These are phyloP conservation scores for Pyrgus malvae DNA, from an alignment of 2,888 invertebrate species.

Conservation along the genomic window DNA sequence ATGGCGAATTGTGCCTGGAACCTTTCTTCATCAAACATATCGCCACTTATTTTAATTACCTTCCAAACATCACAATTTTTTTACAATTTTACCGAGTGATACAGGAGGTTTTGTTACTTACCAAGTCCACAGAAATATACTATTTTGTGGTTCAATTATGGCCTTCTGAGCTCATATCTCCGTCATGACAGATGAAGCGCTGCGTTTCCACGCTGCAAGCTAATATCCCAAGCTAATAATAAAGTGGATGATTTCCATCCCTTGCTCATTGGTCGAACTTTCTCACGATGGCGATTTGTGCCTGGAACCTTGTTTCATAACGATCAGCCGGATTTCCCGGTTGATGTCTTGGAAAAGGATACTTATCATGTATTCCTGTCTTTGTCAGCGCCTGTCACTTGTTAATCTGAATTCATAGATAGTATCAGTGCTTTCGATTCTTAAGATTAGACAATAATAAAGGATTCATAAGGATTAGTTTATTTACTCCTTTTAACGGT, in stretches of 20 bases:
- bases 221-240: too few species aligned
- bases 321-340: slow-evolving; percentile 29
- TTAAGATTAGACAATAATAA: too few species aligned
- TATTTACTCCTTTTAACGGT: too few species aligned
- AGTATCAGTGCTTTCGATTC: not conserved
- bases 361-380: not conserved
- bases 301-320: slow-evolving; percentile 34
- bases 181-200: slow-evolving; percentile 40
- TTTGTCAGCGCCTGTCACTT: not conserved
- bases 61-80: too few species aligned
- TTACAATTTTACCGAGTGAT: too few species aligned
- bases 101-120: too few species aligned
- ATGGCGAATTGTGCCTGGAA: slow-evolving; percentile 38
- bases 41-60: too few species aligned
- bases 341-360: slow-evolving; percentile 13
- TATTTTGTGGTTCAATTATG: slow-evolving; percentile 40
- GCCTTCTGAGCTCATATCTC: slow-evolving; percentile 41
- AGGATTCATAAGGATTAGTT: too few species aligned
- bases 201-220: slow-evolving; percentile 38
- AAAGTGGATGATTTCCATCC: slow-evolving; percentile 44
- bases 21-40: slow-evolving; percentile 31
- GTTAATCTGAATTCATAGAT: not conserved
- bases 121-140: too few species aligned
- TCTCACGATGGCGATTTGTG: slow-evolving; percentile 43
- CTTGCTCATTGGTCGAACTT: slow-evolving; percentile 51